These are phyloP conservation scores for Hoplias malabaricus DNA, from an alignment of 2,113 vertebrate genomes.

Conservation along the genomic window DNA sequence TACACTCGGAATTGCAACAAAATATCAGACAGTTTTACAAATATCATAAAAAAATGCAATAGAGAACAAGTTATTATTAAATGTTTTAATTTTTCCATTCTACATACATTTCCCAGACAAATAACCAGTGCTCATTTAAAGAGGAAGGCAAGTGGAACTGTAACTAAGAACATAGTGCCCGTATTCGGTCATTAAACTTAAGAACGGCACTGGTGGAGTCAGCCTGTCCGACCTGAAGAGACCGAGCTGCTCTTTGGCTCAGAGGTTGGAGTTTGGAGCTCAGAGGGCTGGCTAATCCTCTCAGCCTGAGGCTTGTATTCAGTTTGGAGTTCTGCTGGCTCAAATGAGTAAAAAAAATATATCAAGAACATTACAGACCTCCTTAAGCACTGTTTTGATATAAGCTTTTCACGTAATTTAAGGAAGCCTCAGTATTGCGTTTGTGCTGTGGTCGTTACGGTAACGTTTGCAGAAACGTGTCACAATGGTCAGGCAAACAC, in stretches of 20 bases:
- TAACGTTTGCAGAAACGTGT: no score
- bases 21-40: not conserved
- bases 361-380: not conserved
- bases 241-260: constrained; percentile 15
- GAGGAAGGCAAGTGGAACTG: not conserved
- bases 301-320: not conserved
- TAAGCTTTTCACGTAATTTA: no score
- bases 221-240: constrained; percentile 4
- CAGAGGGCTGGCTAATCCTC: constrained; percentile 20
- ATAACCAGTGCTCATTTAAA: not conserved
- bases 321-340: not conserved
- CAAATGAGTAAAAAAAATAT: not conserved
- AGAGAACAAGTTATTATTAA: not conserved
- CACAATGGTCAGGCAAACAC: no score
- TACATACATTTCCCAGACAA: not conserved
- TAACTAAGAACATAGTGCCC: not conserved
- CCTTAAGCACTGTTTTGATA: not conserved
- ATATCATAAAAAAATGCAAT: not conserved
- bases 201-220: constrained; percentile 7
- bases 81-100: not conserved
- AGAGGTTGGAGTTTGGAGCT: constrained; percentile 30
- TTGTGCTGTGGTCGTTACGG: no score
- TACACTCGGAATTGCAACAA: not conserved
- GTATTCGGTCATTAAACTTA: constrained; percentile 4
- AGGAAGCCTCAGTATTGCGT: no score